phyloP scores from a whole-genome alignment of 2,113 vertebrate species.

The Heterochromis multidens region DNA sequence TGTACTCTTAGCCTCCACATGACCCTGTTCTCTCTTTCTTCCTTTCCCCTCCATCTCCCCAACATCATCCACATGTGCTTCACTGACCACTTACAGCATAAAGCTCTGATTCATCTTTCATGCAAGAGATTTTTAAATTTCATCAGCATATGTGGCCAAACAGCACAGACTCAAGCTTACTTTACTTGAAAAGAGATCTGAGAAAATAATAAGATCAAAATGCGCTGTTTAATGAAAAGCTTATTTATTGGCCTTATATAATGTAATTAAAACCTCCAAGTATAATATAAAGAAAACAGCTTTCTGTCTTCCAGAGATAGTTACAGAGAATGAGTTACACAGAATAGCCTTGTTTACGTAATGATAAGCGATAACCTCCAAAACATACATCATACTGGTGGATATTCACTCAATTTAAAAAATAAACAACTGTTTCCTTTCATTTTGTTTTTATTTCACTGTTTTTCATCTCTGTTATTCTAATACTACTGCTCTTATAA shows the following conservation, averaged over 20 bases:
- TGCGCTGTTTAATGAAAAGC: not conserved
- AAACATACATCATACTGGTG: not conserved
- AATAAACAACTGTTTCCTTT: not conserved
- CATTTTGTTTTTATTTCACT: not conserved
- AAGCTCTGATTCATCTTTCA: slow-evolving; percentile 42
- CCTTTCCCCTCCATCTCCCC: not conserved
- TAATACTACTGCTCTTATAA: not conserved
- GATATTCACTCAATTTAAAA: not conserved
- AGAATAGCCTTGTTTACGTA: not conserved
- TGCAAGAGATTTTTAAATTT: slow-evolving; percentile 28
- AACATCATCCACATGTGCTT: slow-evolving; percentile 50
- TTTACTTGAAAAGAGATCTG: slow-evolving; percentile 19
- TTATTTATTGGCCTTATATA: not conserved
- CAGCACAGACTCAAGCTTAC: not conserved
- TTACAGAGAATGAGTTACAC: not conserved
- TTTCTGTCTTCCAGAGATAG: not conserved
- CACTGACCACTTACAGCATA: slow-evolving; percentile 22
- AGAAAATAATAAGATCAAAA: slow-evolving; percentile 1
- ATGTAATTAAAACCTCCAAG: not conserved
- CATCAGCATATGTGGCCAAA: slow-evolving; percentile 22
- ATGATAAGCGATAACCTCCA: not conserved
- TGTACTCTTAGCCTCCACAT: slow-evolving; percentile 5
- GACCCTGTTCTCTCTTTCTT: slow-evolving; percentile 15
- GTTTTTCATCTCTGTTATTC: not conserved
- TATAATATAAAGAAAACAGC: not conserved